These are phyloP conservation scores for Bombus confusus DNA, from an alignment of 1,140 invertebrate genomes.

Conservation along the genomic window DNA sequence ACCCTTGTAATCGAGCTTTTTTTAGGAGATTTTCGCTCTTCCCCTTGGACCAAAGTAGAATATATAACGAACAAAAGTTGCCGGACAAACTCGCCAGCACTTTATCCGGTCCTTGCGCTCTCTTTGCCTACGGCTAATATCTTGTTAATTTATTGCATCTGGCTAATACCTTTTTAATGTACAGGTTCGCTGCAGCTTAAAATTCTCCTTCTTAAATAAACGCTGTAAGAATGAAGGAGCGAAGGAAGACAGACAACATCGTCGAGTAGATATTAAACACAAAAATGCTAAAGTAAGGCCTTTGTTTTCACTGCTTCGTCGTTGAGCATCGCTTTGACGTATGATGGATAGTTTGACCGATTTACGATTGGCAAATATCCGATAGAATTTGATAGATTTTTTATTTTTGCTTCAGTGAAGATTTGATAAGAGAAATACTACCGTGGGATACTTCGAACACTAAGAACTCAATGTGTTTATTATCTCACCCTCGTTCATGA, in stretches of 20 bases:
- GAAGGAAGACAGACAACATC: neutral
- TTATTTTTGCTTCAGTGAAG: neutral
- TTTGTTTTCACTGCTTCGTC: neutral
- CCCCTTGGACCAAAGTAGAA: neutral
- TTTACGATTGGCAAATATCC: neutral
- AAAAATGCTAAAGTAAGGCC: too few species aligned
- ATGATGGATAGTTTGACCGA: neutral
- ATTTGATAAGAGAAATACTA: too few species aligned
- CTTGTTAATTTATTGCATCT: slow-evolving; percentile 35
- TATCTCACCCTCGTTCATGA: too few species aligned
- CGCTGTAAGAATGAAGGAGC: neutral
- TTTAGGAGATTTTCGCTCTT: neutral
- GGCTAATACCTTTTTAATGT: slow-evolving; percentile 50
- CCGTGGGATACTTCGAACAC: too few species aligned
- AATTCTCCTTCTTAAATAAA: neutral
- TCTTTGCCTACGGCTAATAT: slow-evolving; percentile 33
- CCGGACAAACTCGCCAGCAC: neutral
- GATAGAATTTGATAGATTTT: neutral
- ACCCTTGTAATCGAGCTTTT: slow-evolving; percentile 16
- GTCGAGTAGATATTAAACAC: neutral
- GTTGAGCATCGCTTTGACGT: neutral
- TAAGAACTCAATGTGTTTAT: too few species aligned
- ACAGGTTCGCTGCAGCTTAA: slow-evolving; percentile 31
- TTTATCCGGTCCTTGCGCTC: slow-evolving; percentile 1
- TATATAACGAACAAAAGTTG: slow-evolving; percentile 24